Evolutionary conservation across 2,888 invertebrate genomes (phyloP), one percentile per base, ranked within the genome.

Genomic region (Lithophane leautieri): DNA sequence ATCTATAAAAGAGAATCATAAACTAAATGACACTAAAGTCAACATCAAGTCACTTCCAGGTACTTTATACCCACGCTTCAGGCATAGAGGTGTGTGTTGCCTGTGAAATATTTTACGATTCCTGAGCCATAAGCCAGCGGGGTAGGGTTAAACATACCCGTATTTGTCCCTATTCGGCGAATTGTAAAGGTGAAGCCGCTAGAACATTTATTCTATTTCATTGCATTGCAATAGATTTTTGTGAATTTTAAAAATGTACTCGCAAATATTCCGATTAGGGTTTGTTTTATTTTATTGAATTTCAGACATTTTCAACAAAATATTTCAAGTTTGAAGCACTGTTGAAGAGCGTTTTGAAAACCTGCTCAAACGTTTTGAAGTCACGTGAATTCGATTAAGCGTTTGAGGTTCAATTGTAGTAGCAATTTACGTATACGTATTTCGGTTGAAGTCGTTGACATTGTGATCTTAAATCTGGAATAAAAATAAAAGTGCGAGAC

Each of bases 61-160:
- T 76, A 76, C 50, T 77, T 54, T 85, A 88, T 82, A 80, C 84
- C 85, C 79, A 47, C 74, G 88, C 85, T 81, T 78, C 78, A 81
- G 88, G 89, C 85, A 87, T 86, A 89, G 89, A 90, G 90, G 90
- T 90, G 92, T 91, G 92, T 91, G 91, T 89, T 89, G 90, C 88
- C 91, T 92, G 91, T 94, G 95, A 95, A 95, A 95, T 95, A 96
- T 96, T 96, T 95, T 96, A 96, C 95, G 95, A 95, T 94, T 93
- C 91, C 89, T 89, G 92, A 93, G 93, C 94, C 93, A 94, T 94
- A 94, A 94, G 94, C 92, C 92, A 88, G 90, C 90, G 86, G 91
- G 90, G 91, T 89, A 91, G 91, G 90, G 92, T 89, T 91, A 90
- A 92, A 91, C 91, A 92, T 93, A 91, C 90, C 90, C 92, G 90